Evolutionary conservation across 64 coral and sea anemone genomes (phyloP), one percentile per base, ranked within the genome.

Genomic region (Pocillopora verrucosa): DNA sequence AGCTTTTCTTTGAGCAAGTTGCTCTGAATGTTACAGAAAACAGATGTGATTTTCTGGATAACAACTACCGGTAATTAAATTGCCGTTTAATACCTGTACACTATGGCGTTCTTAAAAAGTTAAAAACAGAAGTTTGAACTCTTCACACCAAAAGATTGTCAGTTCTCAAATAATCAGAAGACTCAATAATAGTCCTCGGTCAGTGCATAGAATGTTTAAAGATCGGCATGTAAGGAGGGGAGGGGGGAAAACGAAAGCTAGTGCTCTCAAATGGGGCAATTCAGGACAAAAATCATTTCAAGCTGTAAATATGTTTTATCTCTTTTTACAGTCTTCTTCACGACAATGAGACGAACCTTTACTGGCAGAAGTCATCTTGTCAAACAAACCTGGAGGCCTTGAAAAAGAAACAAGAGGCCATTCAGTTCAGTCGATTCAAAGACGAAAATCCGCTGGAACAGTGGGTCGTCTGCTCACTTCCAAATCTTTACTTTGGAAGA

Each of bases 391-490:
- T 85, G 82, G 63, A 36, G 13, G 82, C 82, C 0, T 85, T 70
- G 38, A 85, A 45, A 85, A 36, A 72, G 6, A 70, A 85, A 85
- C 82, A 85, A 10, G 82, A 85, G 22, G 64, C 82, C 2, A 45
- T 36, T 72, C 82, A 85, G 65, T 85, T 85, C 22, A 20, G 13
- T 26, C 34, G 5, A 11, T 57, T 58, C 72, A 36, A 45, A 45
- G 56, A 85, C 24, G 82, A 37, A 85, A 85, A 85, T 72, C 82
- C 82, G 12, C 51, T 85, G 45, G 82, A 85, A 26, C 6, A 72
- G 25, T 85, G 82, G 82, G 72, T 37, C 24, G 38, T 72, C 13
- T 51, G 38, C 38, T 85, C 82, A 20, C 82, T 85, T 14, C 82
- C 82, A 6, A 65, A 85, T 65, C 37, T 85, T 34, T 68, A 68